These are phyloP conservation scores for Petrophora chlorosata DNA, from an alignment of 2,888 invertebrate genomes.

Conservation along the genomic window DNA sequence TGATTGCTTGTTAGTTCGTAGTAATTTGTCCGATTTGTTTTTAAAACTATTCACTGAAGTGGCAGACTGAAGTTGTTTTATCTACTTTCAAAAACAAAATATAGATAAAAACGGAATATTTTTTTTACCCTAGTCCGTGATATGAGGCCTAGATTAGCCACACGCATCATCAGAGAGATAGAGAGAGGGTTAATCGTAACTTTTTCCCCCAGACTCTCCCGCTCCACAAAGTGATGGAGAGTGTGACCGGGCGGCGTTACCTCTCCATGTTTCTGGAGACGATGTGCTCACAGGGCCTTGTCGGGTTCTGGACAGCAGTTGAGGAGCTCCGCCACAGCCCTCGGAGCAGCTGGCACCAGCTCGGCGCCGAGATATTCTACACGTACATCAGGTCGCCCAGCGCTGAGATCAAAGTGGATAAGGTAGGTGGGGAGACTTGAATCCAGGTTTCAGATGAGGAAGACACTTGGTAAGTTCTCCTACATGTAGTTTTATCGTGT, in stretches of 20 bases:
- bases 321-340: slow-evolving; percentile 92
- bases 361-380: slow-evolving; percentile 96
- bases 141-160: too few species aligned
- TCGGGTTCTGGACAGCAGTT: slow-evolving; percentile 94
- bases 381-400: slow-evolving; percentile 92
- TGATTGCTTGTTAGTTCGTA: too few species aligned
- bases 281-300: slow-evolving; percentile 91
- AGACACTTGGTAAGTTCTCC: too few species aligned
- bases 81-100: too few species aligned
- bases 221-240: slow-evolving; percentile 89
- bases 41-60: too few species aligned
- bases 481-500: not conserved
- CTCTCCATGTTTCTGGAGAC: slow-evolving; percentile 92
- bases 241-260: slow-evolving; percentile 90
- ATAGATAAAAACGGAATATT: too few species aligned
- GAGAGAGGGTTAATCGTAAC: too few species aligned
- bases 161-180: too few species aligned
- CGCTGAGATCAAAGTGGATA: slow-evolving; percentile 92
- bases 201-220: slow-evolving; percentile 90
- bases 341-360: slow-evolving; percentile 91
- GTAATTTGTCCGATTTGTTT: too few species aligned
- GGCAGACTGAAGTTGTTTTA: too few species aligned
- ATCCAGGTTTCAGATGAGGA: not conserved
- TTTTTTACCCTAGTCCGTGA: too few species aligned
- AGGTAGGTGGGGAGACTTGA: slow-evolving; percentile 59